Percentiles rank a stretch among this genome's conserved stretches.
Evolutionary conservation across 2,797 vertebrate genomes (phyloP).

Genomic region (Delichon dasypus): DNA sequence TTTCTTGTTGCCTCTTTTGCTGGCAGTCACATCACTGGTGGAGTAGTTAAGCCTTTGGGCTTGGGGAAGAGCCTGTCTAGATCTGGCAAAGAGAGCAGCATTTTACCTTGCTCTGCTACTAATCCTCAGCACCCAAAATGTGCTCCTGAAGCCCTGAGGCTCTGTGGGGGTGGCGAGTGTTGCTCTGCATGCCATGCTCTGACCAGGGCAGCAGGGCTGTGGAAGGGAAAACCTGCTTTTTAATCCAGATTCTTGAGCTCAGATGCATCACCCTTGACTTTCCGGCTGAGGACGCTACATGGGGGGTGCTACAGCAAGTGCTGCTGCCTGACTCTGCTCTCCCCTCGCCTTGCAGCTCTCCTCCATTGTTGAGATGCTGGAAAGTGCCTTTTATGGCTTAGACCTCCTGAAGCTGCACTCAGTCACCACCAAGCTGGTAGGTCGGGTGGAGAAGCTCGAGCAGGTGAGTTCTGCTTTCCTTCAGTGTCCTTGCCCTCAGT

Average conservation of each 20-base stretch:
- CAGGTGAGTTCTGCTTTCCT: constrained; percentile 74
- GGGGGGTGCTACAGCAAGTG: no score
- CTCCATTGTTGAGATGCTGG: constrained; percentile 89
- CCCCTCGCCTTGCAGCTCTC: constrained; percentile 82
- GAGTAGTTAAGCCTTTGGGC: not conserved
- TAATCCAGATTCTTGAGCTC: not conserved
- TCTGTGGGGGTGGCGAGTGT: not conserved
- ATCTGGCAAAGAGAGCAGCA: not conserved
- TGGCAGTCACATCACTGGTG: not conserved
- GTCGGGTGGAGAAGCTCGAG: constrained; percentile 88
- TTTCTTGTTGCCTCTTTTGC: not conserved
- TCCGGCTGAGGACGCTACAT: rapidly evolving
- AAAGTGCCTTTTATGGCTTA: constrained; percentile 91
- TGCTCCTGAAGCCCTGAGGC: not conserved
- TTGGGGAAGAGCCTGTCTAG: not conserved
- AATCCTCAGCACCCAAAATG: not conserved
- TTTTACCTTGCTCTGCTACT: not conserved
- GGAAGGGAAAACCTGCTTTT: not conserved
- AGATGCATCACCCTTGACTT: not conserved
- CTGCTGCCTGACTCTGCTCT: not conserved
- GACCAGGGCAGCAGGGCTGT: not conserved
- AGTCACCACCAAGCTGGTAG: constrained; percentile 86
- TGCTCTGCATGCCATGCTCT: not conserved
- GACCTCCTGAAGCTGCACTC: constrained; percentile 94
- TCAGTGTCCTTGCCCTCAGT: rapidly evolving